Conservation (phyloP, 2,113 vertebrate genomes). For the Scartelaos histophorus region DNA sequence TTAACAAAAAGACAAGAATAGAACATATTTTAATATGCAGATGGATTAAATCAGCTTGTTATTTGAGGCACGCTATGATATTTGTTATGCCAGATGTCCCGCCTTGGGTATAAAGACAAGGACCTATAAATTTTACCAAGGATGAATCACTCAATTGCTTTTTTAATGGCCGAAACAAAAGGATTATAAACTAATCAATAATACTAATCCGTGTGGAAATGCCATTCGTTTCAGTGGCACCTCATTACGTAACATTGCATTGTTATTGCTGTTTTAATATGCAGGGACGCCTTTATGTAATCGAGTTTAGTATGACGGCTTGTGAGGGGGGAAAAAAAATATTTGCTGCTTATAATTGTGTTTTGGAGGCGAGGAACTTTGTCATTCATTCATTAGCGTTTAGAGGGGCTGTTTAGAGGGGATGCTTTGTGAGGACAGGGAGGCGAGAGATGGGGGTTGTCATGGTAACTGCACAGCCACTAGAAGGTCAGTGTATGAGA, state of each 20-base stretch:
- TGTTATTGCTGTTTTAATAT: conserved; percentile 34
- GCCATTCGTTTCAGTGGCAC: conserved; percentile 27
- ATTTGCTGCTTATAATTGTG: conserved; percentile 53
- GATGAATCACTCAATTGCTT: conserved; percentile 28
- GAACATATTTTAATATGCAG: background rate
- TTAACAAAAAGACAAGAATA: background rate
- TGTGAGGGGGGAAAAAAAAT: conserved; percentile 32
- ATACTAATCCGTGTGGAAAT: conserved; percentile 51
- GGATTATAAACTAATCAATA: conserved; percentile 64
- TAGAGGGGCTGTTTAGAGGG: conserved; percentile 45
- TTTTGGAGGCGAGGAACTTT: conserved; percentile 54
- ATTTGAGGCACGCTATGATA: background rate
- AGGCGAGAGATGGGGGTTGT: conserved; percentile 57
- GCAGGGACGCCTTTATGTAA: conserved; percentile 22
- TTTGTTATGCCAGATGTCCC: conserved; percentile 6
- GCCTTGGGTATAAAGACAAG: conserved; percentile 9
- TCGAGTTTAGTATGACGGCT: conserved; percentile 28
- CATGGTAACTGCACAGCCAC: conserved; percentile 68
- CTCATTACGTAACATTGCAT: conserved; percentile 19
- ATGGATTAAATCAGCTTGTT: conserved; percentile 3
- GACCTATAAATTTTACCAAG: conserved; percentile 13
- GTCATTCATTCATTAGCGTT: conserved; percentile 56
- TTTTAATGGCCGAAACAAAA: conserved; percentile 44
- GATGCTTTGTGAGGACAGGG: conserved; percentile 44
- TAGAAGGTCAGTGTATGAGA: conserved; percentile 46